Base-by-base conservation (phyloP, 2,797 vertebrate genomes). In the Hypotaenidia philippensis region DNA sequence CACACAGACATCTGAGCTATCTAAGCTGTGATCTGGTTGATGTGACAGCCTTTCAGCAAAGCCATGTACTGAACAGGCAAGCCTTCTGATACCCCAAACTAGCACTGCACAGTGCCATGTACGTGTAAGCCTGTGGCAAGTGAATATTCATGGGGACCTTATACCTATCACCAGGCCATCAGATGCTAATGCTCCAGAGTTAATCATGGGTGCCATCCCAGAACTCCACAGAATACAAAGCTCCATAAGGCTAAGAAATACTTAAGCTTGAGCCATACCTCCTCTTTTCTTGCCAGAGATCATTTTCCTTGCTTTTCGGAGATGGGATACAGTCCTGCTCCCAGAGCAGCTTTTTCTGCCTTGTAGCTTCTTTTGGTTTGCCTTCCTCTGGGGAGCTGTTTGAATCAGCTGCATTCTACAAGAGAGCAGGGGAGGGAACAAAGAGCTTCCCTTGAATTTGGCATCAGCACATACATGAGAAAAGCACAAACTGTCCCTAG, bases 281-380 rank as follows among this genome's bases (percentile, higher is more conserved):
- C 74, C 31, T 84, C 41, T 87, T 93, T 63, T 96, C 97, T 80
- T 97, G 96, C 77, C 68, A 90, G 4, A 41, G 57, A 6, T 90
- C 94, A 5, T 82, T 64, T 29, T 97, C 97, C 19, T 91, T 90
- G 34, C 81, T 90, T 90, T 95, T 96, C 14, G 68, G 89, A 91
- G 94, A 56, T 4, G 65, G 65, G 36, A 89, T 53, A 32, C 17
- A 38, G 38, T 87, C 94, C 49, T 95, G 93, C 40, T 93, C 96
- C 90, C 90, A 97, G 32, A 89, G 34, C 19, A 96, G 45, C 14
- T 78, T 97, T 82, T 97, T 96, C 97, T 89, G 93, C 57, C 93
- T 97, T 89, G 72, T 59, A 80, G 83, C 84, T 78, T 96, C 94
- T 41, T 97, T 60, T 97, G 97, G 96, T 96, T 97, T 97, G 96